Base-by-base conservation (phyloP, 2,888 invertebrate genomes). In the Heliothis peltigera region DNA sequence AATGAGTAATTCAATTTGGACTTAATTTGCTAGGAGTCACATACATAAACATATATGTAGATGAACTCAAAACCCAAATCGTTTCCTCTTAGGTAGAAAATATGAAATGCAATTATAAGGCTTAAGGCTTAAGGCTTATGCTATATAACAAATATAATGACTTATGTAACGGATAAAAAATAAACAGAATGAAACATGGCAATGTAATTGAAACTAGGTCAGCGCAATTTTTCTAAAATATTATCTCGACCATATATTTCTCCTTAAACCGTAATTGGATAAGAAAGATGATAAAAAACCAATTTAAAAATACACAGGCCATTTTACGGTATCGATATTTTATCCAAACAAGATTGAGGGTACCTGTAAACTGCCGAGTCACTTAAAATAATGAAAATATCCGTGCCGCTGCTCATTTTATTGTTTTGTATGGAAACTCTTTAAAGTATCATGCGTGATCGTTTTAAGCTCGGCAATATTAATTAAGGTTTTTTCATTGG, bases 311-410 rank as follows among this genome's bases (percentile, higher is more conserved):
- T 55, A 72, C 51, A 72, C 42, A 18, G n/a, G 7, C 28, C n/a
- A 43, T 53, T 59, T 48, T 25, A 32, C 12, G 54, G 5, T 56
- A 44, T 56, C 39, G 52, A 56, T 58, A 59, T 56, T 68, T 63
- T 52, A 49, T 58, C 57, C 44, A 59, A 66, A 66, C 46, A 47
- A 54, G 56, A 25, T n/a, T n/a, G n/a, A n/a, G n/a, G n/a, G n/a
- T 63, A 32, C 15, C 46, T 56, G 44, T 39, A 66, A 75, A 53
- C 47, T 21, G 64, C 39, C 6, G 52, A 54, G 47, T 75, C 75
- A 76, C 60, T 53, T 46, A 42, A 59, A 59, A 64, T 75, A 68
- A 75, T 76, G 56, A 76, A 76, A 72, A 32, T 5, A 39, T 51
- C 51, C 58, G 49, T 59, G 43, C 57, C 60, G 32, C 15, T 19